Evolutionary conservation across 92 coral and sea anemone species (phyloP).

Genomic region (Paragorgia papillata): DNA sequence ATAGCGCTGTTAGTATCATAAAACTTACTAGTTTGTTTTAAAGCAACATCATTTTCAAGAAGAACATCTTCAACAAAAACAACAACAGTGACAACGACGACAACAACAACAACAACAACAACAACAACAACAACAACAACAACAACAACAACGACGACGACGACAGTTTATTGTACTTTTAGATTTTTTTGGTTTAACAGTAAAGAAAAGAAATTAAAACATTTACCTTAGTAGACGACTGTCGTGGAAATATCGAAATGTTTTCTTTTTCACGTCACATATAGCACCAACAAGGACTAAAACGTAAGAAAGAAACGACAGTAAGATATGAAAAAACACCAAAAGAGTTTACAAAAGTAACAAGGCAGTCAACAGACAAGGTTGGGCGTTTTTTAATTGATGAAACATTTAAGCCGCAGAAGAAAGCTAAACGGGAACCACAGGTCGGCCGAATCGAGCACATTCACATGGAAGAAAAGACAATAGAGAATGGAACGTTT

Average conservation of each 20-base stretch:
- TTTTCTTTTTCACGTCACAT: background rate
- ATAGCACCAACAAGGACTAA: constrained; percentile 31
- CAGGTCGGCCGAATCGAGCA: constrained; percentile 13
- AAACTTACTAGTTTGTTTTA: too few relatives aligned
- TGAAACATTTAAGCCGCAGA: constrained; percentile 14
- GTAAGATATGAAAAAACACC: constrained; percentile 30
- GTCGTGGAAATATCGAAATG: background rate
- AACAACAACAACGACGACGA: too few relatives aligned
- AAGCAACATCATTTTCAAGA: too few relatives aligned
- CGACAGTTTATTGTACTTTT: too few relatives aligned
- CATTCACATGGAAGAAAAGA: constrained; percentile 10
- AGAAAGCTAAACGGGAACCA: constrained; percentile 13
- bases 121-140: too few relatives aligned
- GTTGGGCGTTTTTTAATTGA: constrained; percentile 17
- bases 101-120: too few relatives aligned
- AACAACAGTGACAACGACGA: too few relatives aligned
- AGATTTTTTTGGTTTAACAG: too few relatives aligned
- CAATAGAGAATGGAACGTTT: background rate
- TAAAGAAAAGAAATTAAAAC: too few relatives aligned
- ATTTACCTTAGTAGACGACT: too few relatives aligned
- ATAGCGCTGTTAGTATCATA: too few relatives aligned
- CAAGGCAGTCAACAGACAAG: background rate
- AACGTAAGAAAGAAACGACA: constrained; percentile 24
- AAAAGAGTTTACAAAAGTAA: background rate
- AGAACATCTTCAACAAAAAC: too few relatives aligned